A percentile compares a stretch with the other conserved stretches of the same genome.
Evolutionary conservation across 2,113 vertebrate genomes (phyloP).

Genomic region (Sprattus sprattus): DNA sequence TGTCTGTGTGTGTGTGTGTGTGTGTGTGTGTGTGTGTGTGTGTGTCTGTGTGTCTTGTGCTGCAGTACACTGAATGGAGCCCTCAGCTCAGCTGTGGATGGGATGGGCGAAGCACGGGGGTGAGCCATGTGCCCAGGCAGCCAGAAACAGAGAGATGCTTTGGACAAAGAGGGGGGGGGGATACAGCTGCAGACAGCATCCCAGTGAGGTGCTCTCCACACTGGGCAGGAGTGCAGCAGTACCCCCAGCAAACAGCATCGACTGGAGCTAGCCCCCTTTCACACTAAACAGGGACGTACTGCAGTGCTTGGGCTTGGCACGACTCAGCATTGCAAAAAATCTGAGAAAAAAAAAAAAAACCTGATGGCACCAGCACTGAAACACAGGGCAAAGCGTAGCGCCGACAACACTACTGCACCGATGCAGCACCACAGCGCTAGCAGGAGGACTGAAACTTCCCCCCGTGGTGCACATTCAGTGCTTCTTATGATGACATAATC

Average conservation of each 20-base stretch:
- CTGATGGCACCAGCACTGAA: background rate
- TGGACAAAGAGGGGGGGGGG: slow-evolving; percentile 31
- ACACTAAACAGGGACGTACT: background rate
- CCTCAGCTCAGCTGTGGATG: slow-evolving; percentile 53
- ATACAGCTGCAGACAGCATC: slow-evolving; percentile 49
- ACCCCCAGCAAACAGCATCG: background rate
- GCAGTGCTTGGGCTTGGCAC: background rate
- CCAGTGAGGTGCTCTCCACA: slow-evolving; percentile 38
- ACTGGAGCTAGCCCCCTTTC: background rate
- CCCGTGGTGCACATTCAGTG: background rate
- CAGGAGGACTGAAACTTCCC: background rate
- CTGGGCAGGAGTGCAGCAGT: slow-evolving; percentile 37
- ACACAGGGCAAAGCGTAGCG: background rate
- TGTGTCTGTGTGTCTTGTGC: slow-evolving; percentile 28
- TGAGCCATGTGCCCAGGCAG: slow-evolving; percentile 57
- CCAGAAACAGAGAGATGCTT: slow-evolving; percentile 16
- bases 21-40: slow-evolving; percentile 20
- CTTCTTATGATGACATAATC: slow-evolving; percentile 9
- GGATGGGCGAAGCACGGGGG: slow-evolving; percentile 54
- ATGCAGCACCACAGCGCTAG: background rate
- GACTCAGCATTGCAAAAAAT: slow-evolving; percentile 3
- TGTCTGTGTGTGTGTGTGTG: slow-evolving; percentile 12
- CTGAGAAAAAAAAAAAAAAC: background rate
- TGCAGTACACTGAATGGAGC: slow-evolving; percentile 45
- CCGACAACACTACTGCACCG: background rate